Evolutionary conservation across 1,140 invertebrate species (phyloP).

Genomic region (Sitophilus oryzae): DNA sequence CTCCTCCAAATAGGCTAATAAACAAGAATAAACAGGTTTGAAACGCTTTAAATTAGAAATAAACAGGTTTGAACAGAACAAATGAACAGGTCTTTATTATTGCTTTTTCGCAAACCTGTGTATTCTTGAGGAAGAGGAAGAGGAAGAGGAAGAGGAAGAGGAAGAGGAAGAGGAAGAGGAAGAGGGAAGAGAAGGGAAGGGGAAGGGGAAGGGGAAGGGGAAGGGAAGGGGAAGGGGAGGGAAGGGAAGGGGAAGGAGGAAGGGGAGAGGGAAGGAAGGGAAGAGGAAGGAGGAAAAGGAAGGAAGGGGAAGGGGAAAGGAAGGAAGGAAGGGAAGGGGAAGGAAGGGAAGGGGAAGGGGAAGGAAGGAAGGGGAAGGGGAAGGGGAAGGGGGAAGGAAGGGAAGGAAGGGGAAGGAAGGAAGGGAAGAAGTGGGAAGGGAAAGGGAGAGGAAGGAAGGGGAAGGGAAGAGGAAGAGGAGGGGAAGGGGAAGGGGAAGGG

Average conservation of each 20-base stretch:
- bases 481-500: too few relatives aligned
- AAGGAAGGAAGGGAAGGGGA: not conserved
- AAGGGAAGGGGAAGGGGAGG: not conserved
- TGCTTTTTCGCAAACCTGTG: too few relatives aligned
- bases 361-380: not conserved
- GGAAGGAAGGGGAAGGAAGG: too few relatives aligned
- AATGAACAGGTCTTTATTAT: too few relatives aligned
- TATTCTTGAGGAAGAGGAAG: not conserved
- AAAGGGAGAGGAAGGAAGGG: too few relatives aligned
- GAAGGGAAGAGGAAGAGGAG: too few relatives aligned
- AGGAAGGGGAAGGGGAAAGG: not conserved
- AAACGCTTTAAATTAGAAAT: too few relatives aligned
- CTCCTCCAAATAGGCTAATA: too few relatives aligned
- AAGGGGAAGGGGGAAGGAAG: not conserved
- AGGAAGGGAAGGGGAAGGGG: not conserved
- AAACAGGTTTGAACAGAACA: too few relatives aligned
- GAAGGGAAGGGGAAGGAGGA: not conserved
- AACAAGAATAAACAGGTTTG: too few relatives aligned
- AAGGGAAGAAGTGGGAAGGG: too few relatives aligned
- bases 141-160: not conserved
- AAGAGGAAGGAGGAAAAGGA: not conserved
- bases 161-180: not conserved
- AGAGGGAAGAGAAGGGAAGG: not conserved
- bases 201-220: not conserved
- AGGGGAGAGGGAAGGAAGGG: not conserved